Evolutionary conservation across 2,888 invertebrate species (phyloP), one percentile per base, ranked within the genome.

Genomic region (Leptarthrus brevirostris): DNA sequence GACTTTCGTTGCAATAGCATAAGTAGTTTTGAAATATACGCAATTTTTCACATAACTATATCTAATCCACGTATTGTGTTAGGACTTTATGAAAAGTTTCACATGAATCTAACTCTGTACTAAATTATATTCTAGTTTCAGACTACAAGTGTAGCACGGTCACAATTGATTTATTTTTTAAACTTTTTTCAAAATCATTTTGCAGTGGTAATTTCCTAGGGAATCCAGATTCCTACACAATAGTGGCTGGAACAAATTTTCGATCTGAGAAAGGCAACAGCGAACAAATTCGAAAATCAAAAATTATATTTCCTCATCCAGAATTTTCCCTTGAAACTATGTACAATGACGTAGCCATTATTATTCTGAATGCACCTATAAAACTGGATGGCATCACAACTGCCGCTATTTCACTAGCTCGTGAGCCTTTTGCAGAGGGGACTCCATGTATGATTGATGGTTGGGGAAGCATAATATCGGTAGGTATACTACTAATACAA

Each of bases 121-220:
- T n/a, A n/a, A n/a, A n/a, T n/a, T n/a, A n/a, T n/a, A n/a, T n/a
- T n/a, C n/a, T n/a, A n/a, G n/a, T n/a, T n/a, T n/a, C n/a, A n/a
- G n/a, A n/a, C n/a, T n/a, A n/a, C n/a, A n/a, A n/a, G n/a, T n/a
- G n/a, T n/a, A n/a, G n/a, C n/a, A n/a, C n/a, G n/a, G n/a, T n/a
- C n/a, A n/a, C n/a, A n/a, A n/a, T n/a, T n/a, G n/a, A n/a, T n/a
- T n/a, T n/a, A n/a, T n/a, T n/a, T n/a, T n/a, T n/a, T n/a, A n/a
- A n/a, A n/a, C n/a, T n/a, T n/a, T n/a, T n/a, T n/a, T n/a, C n/a
- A n/a, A n/a, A n/a, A 5, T 12, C 3, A 16, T 49, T 49, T 24
- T 44, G 3, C 47, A 64, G 64, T 26, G 64, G 64, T 12, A 64
- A 64, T 44, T 64, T 40, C 14, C 44, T 64, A 24, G 64, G 47